Base-by-base conservation (phyloP, 2,113 vertebrate species). In the Pygoscelis antarcticus region DNA sequence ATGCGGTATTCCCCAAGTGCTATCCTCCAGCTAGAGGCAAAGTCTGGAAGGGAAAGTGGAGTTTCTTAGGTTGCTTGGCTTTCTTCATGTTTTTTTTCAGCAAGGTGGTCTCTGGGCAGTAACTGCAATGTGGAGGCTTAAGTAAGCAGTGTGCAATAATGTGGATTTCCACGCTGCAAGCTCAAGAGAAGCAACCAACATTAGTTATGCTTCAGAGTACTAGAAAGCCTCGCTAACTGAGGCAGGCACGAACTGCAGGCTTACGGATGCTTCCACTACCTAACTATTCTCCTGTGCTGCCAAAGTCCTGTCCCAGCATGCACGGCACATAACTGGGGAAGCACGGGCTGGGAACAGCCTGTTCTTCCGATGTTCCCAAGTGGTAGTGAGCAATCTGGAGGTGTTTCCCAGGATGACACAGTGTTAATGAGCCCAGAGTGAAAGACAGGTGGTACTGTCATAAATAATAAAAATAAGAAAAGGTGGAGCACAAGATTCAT, bases 381-480 rank as follows among this genome's bases (percentile, higher is more conserved):
- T 11, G 11, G 46, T 68, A 93, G 60, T 55, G 64, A 89, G 83
- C 38, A 83, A 23, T 70, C 64, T 77, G 38, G 47, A 91, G 65
- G 47, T 3, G 1, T 32, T 95, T 93, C 60, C 42, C 20, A 32
- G 42, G 54, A 79, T 83, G 78, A 87, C 40, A 80, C 46, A 40
- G 32, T 52, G 66, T 87, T 91, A 89, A 89, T 0, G 0, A 94
- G 83, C 40, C 40, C 27, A 36, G 61, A 93, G 57, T 64, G 44
- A 87, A 95, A 94, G 87, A 58, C 36, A 75, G 38, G 79, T 84
- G 29, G 15, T 65, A 74, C 49, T 74, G 83, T 66, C 11, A 2
- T 87, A 89, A 91, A 87, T 62, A 94, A 89, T 47, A 80, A 90
- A 94, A 90, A 88, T 44, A 72, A 87, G 51, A 75, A 87, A 89